Base-by-base conservation (phyloP, 2,113 vertebrate species). In the Columba janthina region DNA sequence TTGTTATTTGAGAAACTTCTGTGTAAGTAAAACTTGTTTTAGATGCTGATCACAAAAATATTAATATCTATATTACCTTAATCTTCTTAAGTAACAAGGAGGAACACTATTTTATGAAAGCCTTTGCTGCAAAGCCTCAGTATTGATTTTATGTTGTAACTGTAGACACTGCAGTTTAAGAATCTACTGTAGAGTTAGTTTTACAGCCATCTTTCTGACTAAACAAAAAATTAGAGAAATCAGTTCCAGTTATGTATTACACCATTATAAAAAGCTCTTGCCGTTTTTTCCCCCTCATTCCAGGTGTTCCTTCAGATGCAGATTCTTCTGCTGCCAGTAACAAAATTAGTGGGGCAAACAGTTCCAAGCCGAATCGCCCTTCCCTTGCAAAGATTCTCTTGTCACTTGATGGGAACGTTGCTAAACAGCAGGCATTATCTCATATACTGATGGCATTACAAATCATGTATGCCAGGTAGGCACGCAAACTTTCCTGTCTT, bases 351-450 rank as follows among this genome's bases (percentile, higher is more conserved):
- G 99, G 99, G 31, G 96, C 95, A 61, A 99, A 96, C 96, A 99
- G 96, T 72, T 97, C 97, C 36, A 99, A 99, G 96, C 98, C 99
- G 0, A 99, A 98, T 92, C 98, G 99, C 21, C 99, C 99, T 34
- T 99, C 99, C 10, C 98, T 99, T 40, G 99, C 99, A 25, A 99
- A 99, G 97, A 99, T 99, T 90, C 98, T 99, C 32, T 97, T 99
- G 8, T 99, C 99, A 0, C 97, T 99, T 94, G 99, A 99, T 77
- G 99, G 99, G 18, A 99, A 98, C 58, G 97, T 98, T 85, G 98
- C 99, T 93, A 99, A 99, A 71, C 99, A 99, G 95, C 99, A 99
- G 96, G 99, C 99, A 5, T 95, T 99, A 58, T 99, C 99, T 70
- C 99, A 99, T 67, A 98, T 99, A 32, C 98, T 99, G 64, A 99